Conservation (phyloP, 2,113 vertebrate genomes). For the Lagopus muta region DNA sequence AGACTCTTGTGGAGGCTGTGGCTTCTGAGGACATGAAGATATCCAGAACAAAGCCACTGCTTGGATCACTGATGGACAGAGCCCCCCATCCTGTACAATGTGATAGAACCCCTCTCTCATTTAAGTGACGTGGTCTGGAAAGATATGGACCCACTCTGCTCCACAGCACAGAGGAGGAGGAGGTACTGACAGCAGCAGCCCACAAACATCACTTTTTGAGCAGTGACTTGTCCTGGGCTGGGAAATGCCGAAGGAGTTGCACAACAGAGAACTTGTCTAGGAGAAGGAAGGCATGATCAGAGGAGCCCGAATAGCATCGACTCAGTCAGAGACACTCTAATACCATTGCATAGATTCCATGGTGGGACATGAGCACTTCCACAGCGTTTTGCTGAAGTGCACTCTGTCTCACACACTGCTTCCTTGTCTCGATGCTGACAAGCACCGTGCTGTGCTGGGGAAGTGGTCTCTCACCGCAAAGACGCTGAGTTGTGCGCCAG, state of each 20-base stretch:
- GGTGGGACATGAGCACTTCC: background rate
- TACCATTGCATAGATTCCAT: background rate
- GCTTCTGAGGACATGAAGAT: background rate
- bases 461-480: background rate
- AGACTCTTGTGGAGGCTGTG: background rate
- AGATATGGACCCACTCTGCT: rapidly evolving
- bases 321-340: background rate
- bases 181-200: rapidly evolving
- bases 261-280: background rate
- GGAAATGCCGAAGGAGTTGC: background rate
- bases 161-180: background rate
- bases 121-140: background rate
- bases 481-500: background rate
- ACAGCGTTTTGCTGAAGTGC: rapidly evolving
- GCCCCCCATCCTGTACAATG: rapidly evolving
- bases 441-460: background rate
- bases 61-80: rapidly evolving
- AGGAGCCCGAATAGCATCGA: background rate
- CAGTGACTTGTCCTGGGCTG: background rate
- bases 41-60: background rate
- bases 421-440: background rate
- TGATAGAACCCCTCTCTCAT: background rate
- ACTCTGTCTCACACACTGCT: background rate
- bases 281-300: background rate
- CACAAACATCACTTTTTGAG: background rate